These are phyloP conservation scores for Melanotaenia boesemani DNA, from an alignment of 2,797 vertebrate genomes.

Conservation along the genomic window DNA sequence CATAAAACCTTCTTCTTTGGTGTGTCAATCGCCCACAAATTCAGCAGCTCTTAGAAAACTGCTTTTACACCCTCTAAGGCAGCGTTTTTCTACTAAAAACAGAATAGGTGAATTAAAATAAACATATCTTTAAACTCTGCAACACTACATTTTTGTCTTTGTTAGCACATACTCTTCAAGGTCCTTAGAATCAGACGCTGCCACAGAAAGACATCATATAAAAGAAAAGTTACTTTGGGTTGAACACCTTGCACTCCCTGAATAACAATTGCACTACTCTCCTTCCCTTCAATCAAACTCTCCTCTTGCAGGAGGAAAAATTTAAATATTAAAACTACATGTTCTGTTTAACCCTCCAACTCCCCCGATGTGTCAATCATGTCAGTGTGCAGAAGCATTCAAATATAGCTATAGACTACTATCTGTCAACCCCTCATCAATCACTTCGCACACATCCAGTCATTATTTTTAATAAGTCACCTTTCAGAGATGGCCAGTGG, in stretches of 20 bases:
- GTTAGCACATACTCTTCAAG: constrained; percentile 9
- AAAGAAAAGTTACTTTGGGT: constrained; percentile 28
- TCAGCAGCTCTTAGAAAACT: constrained; percentile 3
- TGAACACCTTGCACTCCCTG: constrained; percentile 38
- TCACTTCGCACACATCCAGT: constrained; percentile 61
- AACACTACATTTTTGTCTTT: background rate
- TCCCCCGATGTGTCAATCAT: constrained; percentile 42
- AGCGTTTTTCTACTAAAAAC: constrained; percentile 1
- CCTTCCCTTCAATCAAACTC: constrained; percentile 16
- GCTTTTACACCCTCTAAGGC: background rate
- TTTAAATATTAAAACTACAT: constrained; percentile 60
- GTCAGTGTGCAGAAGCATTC: constrained; percentile 42
- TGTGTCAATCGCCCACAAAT: background rate
- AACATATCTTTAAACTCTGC: constrained; percentile 11
- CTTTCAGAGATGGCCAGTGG: constrained; percentile 50
- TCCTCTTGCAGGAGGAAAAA: constrained; percentile 27
- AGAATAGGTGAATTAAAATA: constrained; percentile 20
- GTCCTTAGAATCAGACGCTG: constrained; percentile 12
- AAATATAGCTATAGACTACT: constrained; percentile 58
- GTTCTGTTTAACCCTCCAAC: constrained; percentile 29
- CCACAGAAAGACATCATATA: constrained; percentile 39
- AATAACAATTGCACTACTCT: constrained; percentile 44
- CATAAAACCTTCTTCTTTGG: constrained; percentile 11
- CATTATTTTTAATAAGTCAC: constrained; percentile 74
- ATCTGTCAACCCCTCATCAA: constrained; percentile 69